A percentile compares a stretch with the other conserved stretches of the same genome.
Evolutionary conservation across 2,113 vertebrate genomes (phyloP).

Genomic region (Centropus unirufus): DNA sequence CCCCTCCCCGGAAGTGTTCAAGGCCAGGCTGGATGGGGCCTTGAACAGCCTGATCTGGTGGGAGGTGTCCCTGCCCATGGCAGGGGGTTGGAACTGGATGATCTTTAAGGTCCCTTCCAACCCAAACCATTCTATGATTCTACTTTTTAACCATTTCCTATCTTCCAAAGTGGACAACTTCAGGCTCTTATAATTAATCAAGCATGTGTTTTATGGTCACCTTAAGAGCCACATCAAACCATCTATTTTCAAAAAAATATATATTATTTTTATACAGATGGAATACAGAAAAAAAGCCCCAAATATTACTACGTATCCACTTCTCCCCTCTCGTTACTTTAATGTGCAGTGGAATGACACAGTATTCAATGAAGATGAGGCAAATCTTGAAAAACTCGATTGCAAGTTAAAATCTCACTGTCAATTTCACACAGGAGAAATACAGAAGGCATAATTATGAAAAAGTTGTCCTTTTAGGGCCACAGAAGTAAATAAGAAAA

Average conservation of each 20-base stretch:
- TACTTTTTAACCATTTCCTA: background rate
- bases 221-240: background rate
- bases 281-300: background rate
- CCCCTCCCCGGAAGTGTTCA: too few relatives aligned
- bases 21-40: too few relatives aligned
- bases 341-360: background rate
- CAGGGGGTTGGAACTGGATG: too few relatives aligned
- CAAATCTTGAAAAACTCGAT: background rate
- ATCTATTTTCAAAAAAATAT: background rate
- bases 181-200: background rate
- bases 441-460: background rate
- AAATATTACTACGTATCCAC: background rate
- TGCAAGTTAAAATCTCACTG: background rate
- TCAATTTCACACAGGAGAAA: background rate
- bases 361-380: background rate
- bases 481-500: background rate
- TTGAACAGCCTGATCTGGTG: too few relatives aligned
- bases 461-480: background rate
- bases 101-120: too few relatives aligned
- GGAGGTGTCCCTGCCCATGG: too few relatives aligned
- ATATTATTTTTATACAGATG: background rate
- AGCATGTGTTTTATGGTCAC: background rate
- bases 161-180: background rate
- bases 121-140: too few relatives aligned
- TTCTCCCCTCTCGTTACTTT: background rate